Conservation (phyloP, 1,140 invertebrate genomes). For the Drosophila equinoxialis region DNA sequence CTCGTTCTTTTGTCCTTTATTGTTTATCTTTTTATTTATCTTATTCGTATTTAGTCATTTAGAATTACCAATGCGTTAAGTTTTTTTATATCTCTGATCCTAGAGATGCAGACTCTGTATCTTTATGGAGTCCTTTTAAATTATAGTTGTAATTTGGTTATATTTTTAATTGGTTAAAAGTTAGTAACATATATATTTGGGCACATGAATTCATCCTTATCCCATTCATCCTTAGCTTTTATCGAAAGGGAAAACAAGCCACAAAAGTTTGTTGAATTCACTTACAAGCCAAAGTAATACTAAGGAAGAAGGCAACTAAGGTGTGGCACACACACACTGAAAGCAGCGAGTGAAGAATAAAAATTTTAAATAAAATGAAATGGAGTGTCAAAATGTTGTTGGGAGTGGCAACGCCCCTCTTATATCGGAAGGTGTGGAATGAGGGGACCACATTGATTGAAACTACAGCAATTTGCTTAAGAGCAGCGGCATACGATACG, state of each 20-base stretch:
- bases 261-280: slow-evolving; percentile 31
- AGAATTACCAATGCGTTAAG: no score
- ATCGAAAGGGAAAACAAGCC: slow-evolving; percentile 4
- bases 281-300: slow-evolving; percentile 44
- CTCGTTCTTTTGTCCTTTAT: no score
- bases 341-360: slow-evolving; percentile 19
- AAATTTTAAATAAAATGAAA: slow-evolving; percentile 64
- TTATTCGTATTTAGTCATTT: no score
- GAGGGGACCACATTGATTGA: slow-evolving; percentile 27
- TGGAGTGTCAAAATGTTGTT: slow-evolving; percentile 68
- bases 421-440: not conserved
- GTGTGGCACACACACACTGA: not conserved
- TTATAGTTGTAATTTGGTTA: no score
- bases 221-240: slow-evolving; percentile 6
- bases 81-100: not conserved
- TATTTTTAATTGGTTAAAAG: no score
- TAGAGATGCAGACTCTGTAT: slow-evolving; percentile 49
- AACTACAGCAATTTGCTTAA: slow-evolving; percentile 70
- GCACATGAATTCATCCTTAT: not conserved
- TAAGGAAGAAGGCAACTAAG: slow-evolving; percentile 2
- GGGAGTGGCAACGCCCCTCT: slow-evolving; percentile 40
- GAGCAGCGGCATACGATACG: slow-evolving; percentile 23
- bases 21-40: no score
- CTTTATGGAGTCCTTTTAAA: no score
- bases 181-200: no score